A percentile compares a stretch with the other conserved stretches of the same genome.
phyloP scores from a whole-genome alignment of 2,113 vertebrate genomes.

The Campylomormyrus tamandua region DNA sequence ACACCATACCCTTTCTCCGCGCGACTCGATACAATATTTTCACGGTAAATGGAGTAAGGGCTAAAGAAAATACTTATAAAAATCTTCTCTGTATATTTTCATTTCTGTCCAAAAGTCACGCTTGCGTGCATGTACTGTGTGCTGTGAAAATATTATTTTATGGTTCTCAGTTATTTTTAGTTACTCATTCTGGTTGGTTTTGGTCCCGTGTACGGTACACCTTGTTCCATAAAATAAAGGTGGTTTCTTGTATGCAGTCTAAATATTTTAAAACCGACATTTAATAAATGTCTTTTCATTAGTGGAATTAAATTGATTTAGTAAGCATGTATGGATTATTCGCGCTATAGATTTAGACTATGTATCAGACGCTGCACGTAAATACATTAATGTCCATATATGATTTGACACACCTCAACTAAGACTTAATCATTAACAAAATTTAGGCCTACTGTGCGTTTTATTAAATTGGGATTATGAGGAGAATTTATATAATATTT shows the following conservation, averaged over 20 bases:
- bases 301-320: slow-evolving; percentile 4
- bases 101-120: slow-evolving; percentile 47
- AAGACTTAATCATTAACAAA: neutral
- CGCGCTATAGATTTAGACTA: neutral
- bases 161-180: slow-evolving; percentile 61
- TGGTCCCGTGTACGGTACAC: slow-evolving; percentile 42
- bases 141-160: slow-evolving; percentile 51
- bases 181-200: slow-evolving; percentile 43
- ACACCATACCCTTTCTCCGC: slow-evolving; percentile 23
- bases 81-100: slow-evolving; percentile 51
- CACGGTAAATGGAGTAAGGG: slow-evolving; percentile 48
- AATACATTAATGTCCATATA: slow-evolving; percentile 25
- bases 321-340: neutral
- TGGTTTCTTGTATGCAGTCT: slow-evolving; percentile 46
- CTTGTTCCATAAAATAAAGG: slow-evolving; percentile 50
- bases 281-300: slow-evolving; percentile 42
- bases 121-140: slow-evolving; percentile 38
- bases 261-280: slow-evolving; percentile 46
- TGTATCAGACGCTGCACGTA: slow-evolving; percentile 17
- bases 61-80: slow-evolving; percentile 42
- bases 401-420: slow-evolving; percentile 25
- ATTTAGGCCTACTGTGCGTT: neutral
- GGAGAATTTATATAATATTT: neutral
- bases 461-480: neutral
- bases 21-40: slow-evolving; percentile 39